Evolutionary conservation across 1,140 invertebrate species (phyloP).

Genomic region (Aphis craccivora): DNA sequence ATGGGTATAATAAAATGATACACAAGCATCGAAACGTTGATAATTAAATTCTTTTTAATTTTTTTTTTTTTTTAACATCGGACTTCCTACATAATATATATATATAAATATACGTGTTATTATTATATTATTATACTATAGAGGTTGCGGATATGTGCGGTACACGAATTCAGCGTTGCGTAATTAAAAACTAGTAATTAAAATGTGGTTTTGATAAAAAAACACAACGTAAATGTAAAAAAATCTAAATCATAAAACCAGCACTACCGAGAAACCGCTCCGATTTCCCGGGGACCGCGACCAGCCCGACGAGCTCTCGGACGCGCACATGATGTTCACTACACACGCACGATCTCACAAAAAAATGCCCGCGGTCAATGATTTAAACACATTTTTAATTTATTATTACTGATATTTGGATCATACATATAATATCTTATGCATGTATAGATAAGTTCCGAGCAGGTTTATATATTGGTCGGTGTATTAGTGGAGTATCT

Average conservation of each 20-base stretch:
- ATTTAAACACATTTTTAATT: not conserved
- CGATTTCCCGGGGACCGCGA: not conserved
- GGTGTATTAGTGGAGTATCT: too few species aligned
- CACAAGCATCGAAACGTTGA: not conserved
- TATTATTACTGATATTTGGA: not conserved
- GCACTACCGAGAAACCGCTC: not conserved
- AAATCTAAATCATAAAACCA: not conserved
- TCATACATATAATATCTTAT: not conserved
- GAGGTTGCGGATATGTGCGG: not conserved
- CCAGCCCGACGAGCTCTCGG: not conserved
- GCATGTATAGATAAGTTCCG: not conserved
- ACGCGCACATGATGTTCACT: not conserved
- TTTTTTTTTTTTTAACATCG: too few species aligned
- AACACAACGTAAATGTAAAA: not conserved
- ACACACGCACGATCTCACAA: not conserved
- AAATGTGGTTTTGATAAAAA: not conserved
- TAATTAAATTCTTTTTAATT: not conserved
- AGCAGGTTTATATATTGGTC: not conserved
- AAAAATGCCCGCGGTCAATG: not conserved
- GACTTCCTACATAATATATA: not conserved
- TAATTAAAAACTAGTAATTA: constrained; percentile 21
- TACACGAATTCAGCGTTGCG: not conserved
- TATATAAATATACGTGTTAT: not conserved
- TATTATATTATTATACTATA: not conserved
- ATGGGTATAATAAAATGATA: not conserved